Evolutionary conservation across 1,140 invertebrate species (phyloP), one percentile per base, ranked within the genome.

Genomic region (Oedothorax gibbosus): DNA sequence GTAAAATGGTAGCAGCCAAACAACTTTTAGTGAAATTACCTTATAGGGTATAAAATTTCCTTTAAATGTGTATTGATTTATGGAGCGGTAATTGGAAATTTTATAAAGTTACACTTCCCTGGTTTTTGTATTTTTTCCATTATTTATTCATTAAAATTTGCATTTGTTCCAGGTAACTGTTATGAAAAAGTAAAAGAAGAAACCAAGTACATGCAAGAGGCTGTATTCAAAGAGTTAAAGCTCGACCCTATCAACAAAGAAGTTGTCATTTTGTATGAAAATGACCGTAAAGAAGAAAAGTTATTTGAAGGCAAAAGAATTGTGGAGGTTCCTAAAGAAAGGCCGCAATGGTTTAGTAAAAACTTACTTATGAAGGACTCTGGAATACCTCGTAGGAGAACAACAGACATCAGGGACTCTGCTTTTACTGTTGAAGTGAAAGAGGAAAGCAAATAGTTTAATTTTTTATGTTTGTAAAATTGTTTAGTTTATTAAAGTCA

Each of bases 221-320:
- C 93, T 86, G 96, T 97, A 86, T 89, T 93, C 88, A 89, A 93
- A 64, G 91, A 95, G 87, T 89, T 96, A 14, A 93, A 93, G 71
- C 72, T 86, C 6, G 83, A 88, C 64, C 94, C 95, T 7, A 92
- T 97, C 66, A 95, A 96, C 89, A 91, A 95, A 89, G 95, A 97
- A 90, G 94, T 98, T 2, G 91, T 96, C 66, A 93, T 97, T 7
- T 88, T 97, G 0, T 98, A 97, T 89, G 92, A 96, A 88, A 94
- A 94, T 76, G 96, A 97, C 89, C 93, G 91, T 20, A 90, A 93
- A 54, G 84, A 89, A 15, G 54, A n/a, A 10, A 35, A 76, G 20
- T 35, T 12, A 6, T 84, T 65, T 66, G 20, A 65, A 57, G 81
- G 81, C n/a, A 94, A 95, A 89, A 90, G 93, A 85, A 91, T 96